phyloP scores from a whole-genome alignment of 2,888 invertebrate species.

The Dolichopus griseipennis region DNA sequence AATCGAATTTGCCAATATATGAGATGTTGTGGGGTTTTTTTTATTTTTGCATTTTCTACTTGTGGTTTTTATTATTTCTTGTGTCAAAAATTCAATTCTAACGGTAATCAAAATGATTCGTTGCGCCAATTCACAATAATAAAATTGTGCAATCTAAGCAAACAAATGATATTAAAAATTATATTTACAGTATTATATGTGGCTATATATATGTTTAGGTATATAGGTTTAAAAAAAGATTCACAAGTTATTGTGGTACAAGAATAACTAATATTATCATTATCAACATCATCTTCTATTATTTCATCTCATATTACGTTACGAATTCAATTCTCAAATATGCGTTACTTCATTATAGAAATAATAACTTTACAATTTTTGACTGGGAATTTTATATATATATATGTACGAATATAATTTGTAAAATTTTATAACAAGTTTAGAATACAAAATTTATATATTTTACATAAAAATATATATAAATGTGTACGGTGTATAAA shows the following conservation, averaged over 20 bases:
- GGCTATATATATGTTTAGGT: too few relatives aligned
- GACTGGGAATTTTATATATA: too few relatives aligned
- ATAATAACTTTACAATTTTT: too few relatives aligned
- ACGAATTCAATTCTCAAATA: too few relatives aligned
- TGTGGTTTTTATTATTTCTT: background rate
- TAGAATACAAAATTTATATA: background rate
- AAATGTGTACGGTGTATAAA: too few relatives aligned
- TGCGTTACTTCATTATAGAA: too few relatives aligned
- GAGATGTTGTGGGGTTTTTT: background rate
- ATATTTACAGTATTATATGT: too few relatives aligned
- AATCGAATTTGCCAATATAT: background rate
- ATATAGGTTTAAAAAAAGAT: too few relatives aligned
- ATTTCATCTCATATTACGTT: too few relatives aligned
- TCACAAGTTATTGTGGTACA: too few relatives aligned
- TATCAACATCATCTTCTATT: too few relatives aligned
- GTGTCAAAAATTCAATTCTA: background rate
- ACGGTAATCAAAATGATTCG: background rate
- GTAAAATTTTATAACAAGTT: conserved; percentile 2
- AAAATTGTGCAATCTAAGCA: conserved; percentile 2
- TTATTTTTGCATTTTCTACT: background rate
- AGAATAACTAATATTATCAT: too few relatives aligned
- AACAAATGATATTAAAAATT: background rate
- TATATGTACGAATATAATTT: background rate
- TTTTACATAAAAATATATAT: background rate
- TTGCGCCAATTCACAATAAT: background rate